These are phyloP conservation scores for Sturmia bella DNA, from an alignment of 2,888 invertebrate species.

Conservation along the genomic window DNA sequence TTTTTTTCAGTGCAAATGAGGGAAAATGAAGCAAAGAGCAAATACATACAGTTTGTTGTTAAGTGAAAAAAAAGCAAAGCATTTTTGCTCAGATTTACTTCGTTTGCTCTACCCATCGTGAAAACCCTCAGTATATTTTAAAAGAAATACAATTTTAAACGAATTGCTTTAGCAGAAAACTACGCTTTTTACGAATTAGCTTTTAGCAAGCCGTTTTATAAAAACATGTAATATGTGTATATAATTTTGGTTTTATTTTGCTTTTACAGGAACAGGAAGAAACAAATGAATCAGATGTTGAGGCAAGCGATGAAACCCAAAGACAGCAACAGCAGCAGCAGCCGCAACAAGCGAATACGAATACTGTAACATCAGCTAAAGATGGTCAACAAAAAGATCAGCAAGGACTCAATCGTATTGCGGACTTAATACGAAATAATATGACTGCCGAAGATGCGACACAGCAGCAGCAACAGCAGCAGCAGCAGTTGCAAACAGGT, in stretches of 20 bases:
- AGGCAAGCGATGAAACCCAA: conserved; percentile 78
- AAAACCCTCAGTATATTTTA: too few species aligned
- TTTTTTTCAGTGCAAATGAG: too few species aligned
- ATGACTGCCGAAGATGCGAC: conserved; percentile 46
- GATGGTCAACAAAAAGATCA: conserved; percentile 52
- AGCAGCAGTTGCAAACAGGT: conserved; percentile 54
- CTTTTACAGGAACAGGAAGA: conserved; percentile 80
- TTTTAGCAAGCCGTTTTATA: background rate
- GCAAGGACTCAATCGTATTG: conserved; percentile 36
- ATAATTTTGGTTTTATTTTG: conserved; percentile 4
- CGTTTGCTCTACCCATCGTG: too few species aligned
- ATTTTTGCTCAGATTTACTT: too few species aligned
- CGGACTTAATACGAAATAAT: conserved; percentile 56
- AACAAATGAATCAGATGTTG: conserved; percentile 81
- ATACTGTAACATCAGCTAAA: conserved; percentile 48
- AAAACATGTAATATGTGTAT: background rate
- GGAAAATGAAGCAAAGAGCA: too few species aligned
- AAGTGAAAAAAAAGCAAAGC: too few species aligned
- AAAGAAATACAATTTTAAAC: too few species aligned
- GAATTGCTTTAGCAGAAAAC: too few species aligned
- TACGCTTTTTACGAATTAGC: background rate
- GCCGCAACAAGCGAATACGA: conserved; percentile 56
- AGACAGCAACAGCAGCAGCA: conserved; percentile 73
- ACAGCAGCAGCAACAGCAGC: conserved; percentile 34
- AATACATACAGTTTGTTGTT: too few species aligned